These are phyloP conservation scores for Chamaea fasciata DNA, from an alignment of 2,113 vertebrate genomes.

Conservation along the genomic window DNA sequence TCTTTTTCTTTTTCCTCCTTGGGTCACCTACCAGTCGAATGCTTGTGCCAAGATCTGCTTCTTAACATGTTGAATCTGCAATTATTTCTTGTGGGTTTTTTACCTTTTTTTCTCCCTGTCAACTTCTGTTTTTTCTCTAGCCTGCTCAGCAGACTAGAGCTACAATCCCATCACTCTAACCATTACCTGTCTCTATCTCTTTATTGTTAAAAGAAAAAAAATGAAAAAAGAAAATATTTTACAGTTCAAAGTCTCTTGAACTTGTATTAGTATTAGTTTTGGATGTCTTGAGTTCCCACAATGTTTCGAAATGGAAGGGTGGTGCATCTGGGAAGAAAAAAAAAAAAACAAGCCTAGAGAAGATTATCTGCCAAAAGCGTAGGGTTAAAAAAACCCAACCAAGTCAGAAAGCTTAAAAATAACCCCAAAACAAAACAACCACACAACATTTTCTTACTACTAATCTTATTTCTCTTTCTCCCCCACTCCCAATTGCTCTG, in stretches of 20 bases:
- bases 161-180: background rate
- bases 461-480: conserved; percentile 20
- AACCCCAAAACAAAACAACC: background rate
- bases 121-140: background rate
- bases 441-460: background rate
- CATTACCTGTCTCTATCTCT: background rate
- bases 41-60: background rate
- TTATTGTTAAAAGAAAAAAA: background rate
- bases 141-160: background rate
- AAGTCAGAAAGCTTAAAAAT: background rate
- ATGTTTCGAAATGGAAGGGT: background rate
- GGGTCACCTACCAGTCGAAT: background rate
- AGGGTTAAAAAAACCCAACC: background rate
- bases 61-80: background rate
- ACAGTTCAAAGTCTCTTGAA: background rate
- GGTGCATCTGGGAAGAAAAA: background rate
- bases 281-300: background rate
- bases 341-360: background rate
- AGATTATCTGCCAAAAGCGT: background rate
- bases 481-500: conserved; percentile 11
- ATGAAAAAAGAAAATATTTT: background rate
- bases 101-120: background rate
- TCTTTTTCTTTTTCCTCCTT: background rate
- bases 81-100: background rate
- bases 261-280: background rate